These are phyloP conservation scores for Tupiocoris notatus DNA, from an alignment of 2,888 invertebrate genomes.

Conservation along the genomic window DNA sequence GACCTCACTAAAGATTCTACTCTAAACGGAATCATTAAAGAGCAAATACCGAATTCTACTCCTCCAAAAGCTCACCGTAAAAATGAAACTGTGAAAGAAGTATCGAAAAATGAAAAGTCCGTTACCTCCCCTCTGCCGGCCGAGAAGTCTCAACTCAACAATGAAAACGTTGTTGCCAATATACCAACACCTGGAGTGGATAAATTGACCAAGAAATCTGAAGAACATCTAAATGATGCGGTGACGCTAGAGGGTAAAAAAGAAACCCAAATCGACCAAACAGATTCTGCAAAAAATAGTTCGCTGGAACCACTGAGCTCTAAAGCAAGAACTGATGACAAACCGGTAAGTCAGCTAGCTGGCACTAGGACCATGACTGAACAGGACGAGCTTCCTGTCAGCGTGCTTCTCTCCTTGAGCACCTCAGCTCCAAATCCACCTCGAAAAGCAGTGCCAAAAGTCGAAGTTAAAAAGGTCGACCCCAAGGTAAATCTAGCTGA, in stretches of 20 bases:
- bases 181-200: background rate
- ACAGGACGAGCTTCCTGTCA: constrained; percentile 48
- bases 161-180: background rate
- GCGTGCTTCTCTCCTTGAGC: constrained; percentile 47
- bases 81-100: constrained; percentile 1
- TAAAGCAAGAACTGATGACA: background rate
- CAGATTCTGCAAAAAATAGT: background rate
- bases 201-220: constrained; percentile 5
- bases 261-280: background rate
- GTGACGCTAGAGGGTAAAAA: background rate
- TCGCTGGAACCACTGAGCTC: background rate
- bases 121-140: background rate
- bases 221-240: background rate
- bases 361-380: constrained; percentile 37
- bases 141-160: background rate
- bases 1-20: no score
- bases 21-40: background rate
- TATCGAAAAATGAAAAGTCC: background rate
- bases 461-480: background rate
- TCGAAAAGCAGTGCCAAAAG: background rate
- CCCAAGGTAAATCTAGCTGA: background rate
- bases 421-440: constrained; percentile 22
- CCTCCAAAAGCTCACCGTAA: background rate
- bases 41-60: background rate
- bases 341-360: background rate